These are phyloP conservation scores for Melipona bicolor DNA, from an alignment of 2,888 invertebrate genomes.

Conservation along the genomic window DNA sequence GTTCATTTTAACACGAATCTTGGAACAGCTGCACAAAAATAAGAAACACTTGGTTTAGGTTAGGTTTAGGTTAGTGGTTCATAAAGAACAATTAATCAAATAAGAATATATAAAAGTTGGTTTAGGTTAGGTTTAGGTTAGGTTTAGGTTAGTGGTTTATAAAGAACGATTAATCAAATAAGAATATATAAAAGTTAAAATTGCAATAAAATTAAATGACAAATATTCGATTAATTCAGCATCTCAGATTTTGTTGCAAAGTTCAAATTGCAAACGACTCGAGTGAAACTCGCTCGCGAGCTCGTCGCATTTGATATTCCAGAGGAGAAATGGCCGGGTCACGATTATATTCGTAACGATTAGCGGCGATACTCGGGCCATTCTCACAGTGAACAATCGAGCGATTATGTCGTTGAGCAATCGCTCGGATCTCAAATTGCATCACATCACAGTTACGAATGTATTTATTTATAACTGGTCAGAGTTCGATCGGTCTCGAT, in stretches of 20 bases:
- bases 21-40: too few species aligned
- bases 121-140: too few species aligned
- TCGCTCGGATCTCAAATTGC: neutral
- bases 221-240: neutral
- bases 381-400: constrained; percentile 56
- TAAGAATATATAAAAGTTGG: too few species aligned
- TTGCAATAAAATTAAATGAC: neutral
- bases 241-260: neutral
- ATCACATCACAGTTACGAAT: constrained; percentile 16
- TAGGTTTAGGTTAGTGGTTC: too few species aligned
- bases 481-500: constrained; percentile 19
- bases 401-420: constrained; percentile 54
- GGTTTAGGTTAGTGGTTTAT: too few species aligned
- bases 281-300: constrained; percentile 37
- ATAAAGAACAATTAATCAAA: too few species aligned
- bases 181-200: too few species aligned
- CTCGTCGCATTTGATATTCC: constrained; percentile 23
- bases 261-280: neutral
- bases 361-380: constrained; percentile 17
- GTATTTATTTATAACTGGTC: constrained; percentile 24
- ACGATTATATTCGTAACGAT: constrained; percentile 48
- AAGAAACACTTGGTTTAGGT: too few species aligned
- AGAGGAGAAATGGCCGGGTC: constrained; percentile 34
- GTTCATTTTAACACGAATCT: too few species aligned
- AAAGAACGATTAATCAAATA: too few species aligned